These are phyloP conservation scores for Scelioninae gen. 2 DNA, from an alignment of 2,888 invertebrate genomes.

Conservation along the genomic window DNA sequence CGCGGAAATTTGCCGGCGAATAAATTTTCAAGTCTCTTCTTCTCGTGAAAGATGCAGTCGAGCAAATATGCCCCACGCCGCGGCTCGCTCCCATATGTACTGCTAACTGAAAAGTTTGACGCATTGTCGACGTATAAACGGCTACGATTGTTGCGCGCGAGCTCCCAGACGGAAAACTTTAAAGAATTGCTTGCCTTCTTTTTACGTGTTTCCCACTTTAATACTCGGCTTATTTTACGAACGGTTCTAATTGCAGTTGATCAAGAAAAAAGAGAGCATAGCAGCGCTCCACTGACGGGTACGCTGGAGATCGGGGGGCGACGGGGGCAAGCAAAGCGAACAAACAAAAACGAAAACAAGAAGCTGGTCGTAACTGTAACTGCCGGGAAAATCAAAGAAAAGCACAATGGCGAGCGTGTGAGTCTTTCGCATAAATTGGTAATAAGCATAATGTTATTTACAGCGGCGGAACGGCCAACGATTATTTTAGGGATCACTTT, in stretches of 20 bases:
- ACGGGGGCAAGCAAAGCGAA: conserved; percentile 20
- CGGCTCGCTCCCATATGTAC: conserved; percentile 60
- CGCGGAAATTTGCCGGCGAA: conserved; percentile 65
- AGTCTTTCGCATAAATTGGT: conserved; percentile 45
- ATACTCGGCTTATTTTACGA: conserved; percentile 56
- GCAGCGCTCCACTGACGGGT: conserved; percentile 7
- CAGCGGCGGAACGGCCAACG: conserved; percentile 5
- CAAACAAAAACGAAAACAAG: conserved; percentile 14
- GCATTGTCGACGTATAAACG: conserved; percentile 71
- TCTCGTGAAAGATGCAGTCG: conserved; percentile 62
- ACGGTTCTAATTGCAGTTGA: conserved; percentile 60
- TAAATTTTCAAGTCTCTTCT: conserved; percentile 70
- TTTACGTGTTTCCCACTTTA: conserved; percentile 59
- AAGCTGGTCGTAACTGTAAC: conserved; percentile 46
- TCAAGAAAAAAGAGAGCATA: conserved; percentile 45
- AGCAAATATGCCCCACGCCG: conserved; percentile 66
- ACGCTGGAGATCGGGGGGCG: conserved; percentile 4
- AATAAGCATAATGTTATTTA: conserved; percentile 53
- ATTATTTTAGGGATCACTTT: conserved; percentile 21
- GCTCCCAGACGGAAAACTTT: conserved; percentile 60
- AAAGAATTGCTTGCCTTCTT: conserved; percentile 56
- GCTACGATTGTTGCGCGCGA: conserved; percentile 69
- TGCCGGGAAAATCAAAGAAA: conserved; percentile 43
- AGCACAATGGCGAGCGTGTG: conserved; percentile 54
- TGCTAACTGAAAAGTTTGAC: conserved; percentile 69